These are phyloP conservation scores for Dioctria rufipes DNA, from an alignment of 2,888 invertebrate genomes.

Conservation along the genomic window DNA sequence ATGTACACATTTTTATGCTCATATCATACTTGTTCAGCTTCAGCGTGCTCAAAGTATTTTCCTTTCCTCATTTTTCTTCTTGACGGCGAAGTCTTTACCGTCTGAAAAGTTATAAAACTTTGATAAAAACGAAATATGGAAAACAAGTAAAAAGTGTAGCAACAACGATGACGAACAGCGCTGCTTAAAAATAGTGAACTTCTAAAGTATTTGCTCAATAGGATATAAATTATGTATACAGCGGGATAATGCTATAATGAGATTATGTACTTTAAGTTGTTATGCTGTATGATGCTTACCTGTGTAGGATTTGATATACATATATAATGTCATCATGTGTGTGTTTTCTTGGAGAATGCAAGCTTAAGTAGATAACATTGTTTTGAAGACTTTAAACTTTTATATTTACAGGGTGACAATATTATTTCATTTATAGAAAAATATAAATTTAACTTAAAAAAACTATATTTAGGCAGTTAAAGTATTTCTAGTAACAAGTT, in stretches of 20 bases:
- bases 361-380: no score
- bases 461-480: no score
- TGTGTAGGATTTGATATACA: no score
- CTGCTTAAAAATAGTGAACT: conserved; percentile 31
- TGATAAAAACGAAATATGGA: conserved; percentile 39
- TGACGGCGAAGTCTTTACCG: conserved; percentile 36
- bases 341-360: no score
- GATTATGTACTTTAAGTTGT: conserved; percentile 20
- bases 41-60: background rate
- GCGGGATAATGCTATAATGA: conserved; percentile 26
- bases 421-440: no score
- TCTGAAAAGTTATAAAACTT: conserved; percentile 48
- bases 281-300: no score
- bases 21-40: conserved; percentile 21
- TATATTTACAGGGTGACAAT: no score
- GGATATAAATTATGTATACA: conserved; percentile 7
- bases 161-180: conserved; percentile 28
- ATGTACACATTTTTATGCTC: conserved; percentile 46
- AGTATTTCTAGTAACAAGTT: no score
- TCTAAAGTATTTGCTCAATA: background rate
- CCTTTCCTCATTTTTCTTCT: conserved; percentile 39
- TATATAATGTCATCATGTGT: no score
- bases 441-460: no score
- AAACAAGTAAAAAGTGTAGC: conserved; percentile 36
- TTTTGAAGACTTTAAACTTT: no score